Percentiles rank a stretch among this genome's conserved stretches.
Evolutionary conservation across 1,140 invertebrate genomes (phyloP).

Genomic region (Octopus sinensis): DNA sequence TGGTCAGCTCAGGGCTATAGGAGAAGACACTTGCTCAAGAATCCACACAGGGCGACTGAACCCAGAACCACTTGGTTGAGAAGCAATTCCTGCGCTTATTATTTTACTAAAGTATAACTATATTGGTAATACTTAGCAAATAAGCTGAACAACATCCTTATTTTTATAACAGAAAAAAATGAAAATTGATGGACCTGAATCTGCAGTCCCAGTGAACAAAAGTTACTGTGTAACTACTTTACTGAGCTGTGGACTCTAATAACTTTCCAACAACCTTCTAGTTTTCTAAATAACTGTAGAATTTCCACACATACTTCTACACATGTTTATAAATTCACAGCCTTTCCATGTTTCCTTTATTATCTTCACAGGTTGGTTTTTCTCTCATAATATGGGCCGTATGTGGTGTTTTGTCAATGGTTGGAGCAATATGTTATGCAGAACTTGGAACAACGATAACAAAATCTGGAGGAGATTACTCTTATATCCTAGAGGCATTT

Average conservation of each 20-base stretch:
- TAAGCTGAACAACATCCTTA: too few relatives aligned
- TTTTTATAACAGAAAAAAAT: too few relatives aligned
- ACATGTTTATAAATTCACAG: neutral
- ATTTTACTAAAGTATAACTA: too few relatives aligned
- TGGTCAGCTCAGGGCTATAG: too few relatives aligned
- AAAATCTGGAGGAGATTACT: constrained; percentile 95
- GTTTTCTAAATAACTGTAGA: neutral
- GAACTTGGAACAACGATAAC: constrained; percentile 91
- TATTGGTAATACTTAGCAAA: too few relatives aligned
- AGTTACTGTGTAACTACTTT: neutral
- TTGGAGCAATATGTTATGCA: constrained; percentile 93
- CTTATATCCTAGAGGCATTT: constrained; percentile 90
- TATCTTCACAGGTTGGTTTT: constrained; percentile 67
- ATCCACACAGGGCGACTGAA: too few relatives aligned
- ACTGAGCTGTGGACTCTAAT: neutral
- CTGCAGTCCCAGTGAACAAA: too few relatives aligned
- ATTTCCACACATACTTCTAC: neutral
- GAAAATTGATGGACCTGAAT: too few relatives aligned
- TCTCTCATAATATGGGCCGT: constrained; percentile 87
- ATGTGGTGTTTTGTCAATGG: constrained; percentile 71
- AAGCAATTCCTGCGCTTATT: too few relatives aligned
- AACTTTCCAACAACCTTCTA: neutral
- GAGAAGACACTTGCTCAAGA: too few relatives aligned
- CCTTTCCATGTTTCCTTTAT: neutral
- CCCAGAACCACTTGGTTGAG: too few relatives aligned